Conservation (phyloP, 2,888 invertebrate species). For the Morpho deidamia region DNA sequence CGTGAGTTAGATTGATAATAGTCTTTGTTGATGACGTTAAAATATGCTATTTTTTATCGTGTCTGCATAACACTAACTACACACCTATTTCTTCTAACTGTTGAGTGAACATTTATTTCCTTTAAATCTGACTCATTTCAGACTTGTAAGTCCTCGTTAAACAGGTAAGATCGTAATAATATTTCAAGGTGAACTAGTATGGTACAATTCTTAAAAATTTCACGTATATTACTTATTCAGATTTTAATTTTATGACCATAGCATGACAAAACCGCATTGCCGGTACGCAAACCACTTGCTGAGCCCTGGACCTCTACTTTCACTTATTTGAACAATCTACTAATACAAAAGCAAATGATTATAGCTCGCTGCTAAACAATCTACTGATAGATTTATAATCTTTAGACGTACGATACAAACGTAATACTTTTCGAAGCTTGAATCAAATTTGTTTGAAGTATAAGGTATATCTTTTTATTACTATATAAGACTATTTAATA, state of each 20-base stretch:
- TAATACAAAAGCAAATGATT: neutral
- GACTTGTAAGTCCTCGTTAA: neutral
- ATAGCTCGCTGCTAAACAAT: too few relatives aligned
- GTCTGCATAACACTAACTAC: too few relatives aligned
- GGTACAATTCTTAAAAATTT: neutral
- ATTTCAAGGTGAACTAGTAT: constrained; percentile 4
- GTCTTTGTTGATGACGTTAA: too few relatives aligned
- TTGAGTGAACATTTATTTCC: too few relatives aligned
- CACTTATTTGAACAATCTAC: constrained; percentile 5
- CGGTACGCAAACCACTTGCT: constrained; percentile 5
- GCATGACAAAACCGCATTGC: constrained; percentile 1
- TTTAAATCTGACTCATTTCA: neutral
- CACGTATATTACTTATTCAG: neutral
- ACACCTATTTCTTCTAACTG: too few relatives aligned
- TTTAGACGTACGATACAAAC: neutral
- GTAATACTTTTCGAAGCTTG: too few relatives aligned
- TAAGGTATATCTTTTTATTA: too few relatives aligned
- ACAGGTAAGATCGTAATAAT: neutral
- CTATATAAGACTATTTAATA: neutral
- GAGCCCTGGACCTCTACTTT: constrained; percentile 5
- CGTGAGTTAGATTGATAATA: too few relatives aligned
- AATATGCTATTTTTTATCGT: too few relatives aligned
- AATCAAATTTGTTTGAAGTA: neutral
- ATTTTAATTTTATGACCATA: neutral
- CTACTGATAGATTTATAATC: too few relatives aligned